Conservation (phyloP, 2,797 vertebrate genomes). For the Eupleurogrammus muticus region DNA sequence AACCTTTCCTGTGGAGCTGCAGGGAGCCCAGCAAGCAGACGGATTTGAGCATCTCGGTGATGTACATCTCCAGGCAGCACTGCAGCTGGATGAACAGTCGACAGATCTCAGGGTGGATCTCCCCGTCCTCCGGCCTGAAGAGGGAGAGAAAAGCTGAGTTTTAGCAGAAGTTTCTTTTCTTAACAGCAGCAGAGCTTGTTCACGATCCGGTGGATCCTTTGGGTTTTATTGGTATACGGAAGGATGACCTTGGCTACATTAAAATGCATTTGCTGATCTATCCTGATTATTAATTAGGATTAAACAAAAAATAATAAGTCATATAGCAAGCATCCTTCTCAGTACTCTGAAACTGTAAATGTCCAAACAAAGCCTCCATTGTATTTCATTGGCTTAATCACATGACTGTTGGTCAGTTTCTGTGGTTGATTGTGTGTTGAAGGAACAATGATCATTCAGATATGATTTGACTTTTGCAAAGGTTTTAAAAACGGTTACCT, state of each 20-base stretch:
- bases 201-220: too few relatives aligned
- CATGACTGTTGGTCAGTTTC: too few relatives aligned
- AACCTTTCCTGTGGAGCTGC: slow-evolving; percentile 98
- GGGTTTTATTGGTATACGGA: too few relatives aligned
- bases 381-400: too few relatives aligned
- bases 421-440: neutral
- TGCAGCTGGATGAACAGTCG: slow-evolving; percentile 97
- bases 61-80: slow-evolving; percentile 99
- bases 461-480: neutral
- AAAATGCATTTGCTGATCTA: too few relatives aligned
- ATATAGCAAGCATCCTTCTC: too few relatives aligned
- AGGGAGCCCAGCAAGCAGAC: slow-evolving; percentile 95
- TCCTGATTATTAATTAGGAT: too few relatives aligned
- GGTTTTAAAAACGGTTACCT: neutral
- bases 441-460: neutral
- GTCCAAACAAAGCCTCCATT: too few relatives aligned
- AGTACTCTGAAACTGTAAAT: too few relatives aligned
- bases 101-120: slow-evolving; percentile 98
- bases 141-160: neutral
- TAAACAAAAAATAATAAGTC: too few relatives aligned
- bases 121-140: slow-evolving; percentile 96
- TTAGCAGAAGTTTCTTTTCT: neutral
- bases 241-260: too few relatives aligned
- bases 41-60: slow-evolving; percentile 98
- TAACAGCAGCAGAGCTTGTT: too few relatives aligned